phyloP scores from a whole-genome alignment of 2,797 vertebrate genomes.

The Danio choprae region DNA sequence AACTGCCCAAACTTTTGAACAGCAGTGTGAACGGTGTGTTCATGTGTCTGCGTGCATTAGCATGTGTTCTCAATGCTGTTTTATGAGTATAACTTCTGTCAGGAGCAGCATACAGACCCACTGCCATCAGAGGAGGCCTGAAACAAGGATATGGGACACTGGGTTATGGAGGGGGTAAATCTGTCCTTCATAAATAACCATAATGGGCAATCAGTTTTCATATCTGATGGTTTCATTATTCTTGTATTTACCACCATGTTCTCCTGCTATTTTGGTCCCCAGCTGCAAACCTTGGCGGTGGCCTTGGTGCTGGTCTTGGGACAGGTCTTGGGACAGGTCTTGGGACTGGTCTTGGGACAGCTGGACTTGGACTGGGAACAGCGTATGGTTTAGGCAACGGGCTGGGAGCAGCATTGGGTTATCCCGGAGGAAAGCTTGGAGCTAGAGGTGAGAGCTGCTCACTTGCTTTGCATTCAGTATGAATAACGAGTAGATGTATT shows the following conservation, averaged over 20 bases:
- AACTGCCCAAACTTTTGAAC: neutral
- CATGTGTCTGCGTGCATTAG: neutral
- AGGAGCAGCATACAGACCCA: slow-evolving; percentile 70
- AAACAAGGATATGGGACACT: slow-evolving; percentile 68
- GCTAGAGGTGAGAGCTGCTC: slow-evolving; percentile 49
- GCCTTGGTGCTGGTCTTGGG: slow-evolving; percentile 27
- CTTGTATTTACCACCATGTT: neutral
- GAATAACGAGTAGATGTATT: neutral
- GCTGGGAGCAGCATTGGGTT: slow-evolving; percentile 49
- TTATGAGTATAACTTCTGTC: slow-evolving; percentile 9
- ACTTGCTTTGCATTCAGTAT: neutral
- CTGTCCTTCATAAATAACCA: neutral
- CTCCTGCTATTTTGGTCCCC: slow-evolving; percentile 4
- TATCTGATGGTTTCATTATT: neutral
- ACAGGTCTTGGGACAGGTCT: slow-evolving; percentile 1
- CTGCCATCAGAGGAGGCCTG: slow-evolving; percentile 66
- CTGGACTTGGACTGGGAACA: slow-evolving; percentile 66
- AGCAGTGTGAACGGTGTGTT: slow-evolving; percentile 62
- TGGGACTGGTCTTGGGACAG: slow-evolving; percentile 3
- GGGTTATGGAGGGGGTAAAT: slow-evolving; percentile 64
- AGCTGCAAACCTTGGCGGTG: slow-evolving; percentile 27
- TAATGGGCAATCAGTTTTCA: neutral
- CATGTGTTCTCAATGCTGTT: neutral
- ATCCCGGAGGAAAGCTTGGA: slow-evolving; percentile 61
- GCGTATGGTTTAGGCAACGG: slow-evolving; percentile 48